A percentile compares a stretch with the other conserved stretches of the same genome.
Conservation (phyloP, 2,888 invertebrate species). For the Dryobotodes eremita region DNA sequence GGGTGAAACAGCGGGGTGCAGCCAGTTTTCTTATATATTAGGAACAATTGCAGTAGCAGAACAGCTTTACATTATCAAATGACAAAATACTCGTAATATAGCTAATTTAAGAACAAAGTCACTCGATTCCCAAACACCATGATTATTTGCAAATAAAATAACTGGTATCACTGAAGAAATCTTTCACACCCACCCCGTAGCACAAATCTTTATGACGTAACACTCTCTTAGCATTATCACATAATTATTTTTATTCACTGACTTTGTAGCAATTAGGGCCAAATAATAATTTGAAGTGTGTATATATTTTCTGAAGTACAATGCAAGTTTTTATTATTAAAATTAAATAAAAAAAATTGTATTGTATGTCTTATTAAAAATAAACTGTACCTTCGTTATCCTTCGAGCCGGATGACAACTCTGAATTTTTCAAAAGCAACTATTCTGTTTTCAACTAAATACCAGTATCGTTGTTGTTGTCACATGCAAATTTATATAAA, state of each 20-base stretch:
- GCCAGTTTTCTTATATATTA: background rate
- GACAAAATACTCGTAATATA: background rate
- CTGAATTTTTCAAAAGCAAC: background rate
- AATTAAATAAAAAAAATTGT: background rate
- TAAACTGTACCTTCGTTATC: background rate
- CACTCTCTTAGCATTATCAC: background rate
- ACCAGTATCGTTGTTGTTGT: background rate
- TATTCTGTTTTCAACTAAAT: background rate
- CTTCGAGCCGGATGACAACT: background rate
- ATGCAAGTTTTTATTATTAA: background rate
- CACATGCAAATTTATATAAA: conserved; percentile 20
- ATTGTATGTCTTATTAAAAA: background rate
- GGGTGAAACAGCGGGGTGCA: too few species aligned
- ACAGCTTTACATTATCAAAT: background rate
- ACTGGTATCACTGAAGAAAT: background rate
- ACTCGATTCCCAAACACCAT: background rate
- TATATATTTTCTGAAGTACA: background rate
- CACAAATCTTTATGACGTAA: background rate
- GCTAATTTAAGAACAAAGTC: background rate
- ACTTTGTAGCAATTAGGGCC: background rate
- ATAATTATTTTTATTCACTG: background rate
- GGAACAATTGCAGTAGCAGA: background rate
- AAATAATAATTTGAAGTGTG: background rate
- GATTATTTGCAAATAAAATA: background rate
- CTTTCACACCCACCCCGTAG: too few species aligned